These are phyloP conservation scores for Tichodroma muraria DNA, from an alignment of 2,113 vertebrate genomes.

Conservation along the genomic window DNA sequence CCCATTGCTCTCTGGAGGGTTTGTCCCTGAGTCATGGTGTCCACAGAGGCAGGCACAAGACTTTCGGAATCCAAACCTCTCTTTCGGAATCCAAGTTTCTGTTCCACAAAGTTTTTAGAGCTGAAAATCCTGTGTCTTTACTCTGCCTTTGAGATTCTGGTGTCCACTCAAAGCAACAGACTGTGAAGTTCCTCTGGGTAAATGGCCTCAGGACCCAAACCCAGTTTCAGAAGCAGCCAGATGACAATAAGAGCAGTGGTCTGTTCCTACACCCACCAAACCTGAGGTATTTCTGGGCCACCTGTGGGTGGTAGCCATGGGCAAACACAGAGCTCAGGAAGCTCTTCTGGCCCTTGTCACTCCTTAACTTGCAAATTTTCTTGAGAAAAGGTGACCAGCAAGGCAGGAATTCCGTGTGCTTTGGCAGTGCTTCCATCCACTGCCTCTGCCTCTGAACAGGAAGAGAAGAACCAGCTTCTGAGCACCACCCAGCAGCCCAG, in stretches of 20 bases:
- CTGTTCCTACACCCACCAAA: neutral
- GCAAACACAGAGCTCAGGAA: neutral
- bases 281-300: neutral
- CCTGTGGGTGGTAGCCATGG: neutral
- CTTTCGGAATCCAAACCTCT: neutral
- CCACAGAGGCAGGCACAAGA: accelerated
- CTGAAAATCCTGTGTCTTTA: neutral
- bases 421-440: neutral
- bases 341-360: neutral
- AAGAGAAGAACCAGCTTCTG: neutral
- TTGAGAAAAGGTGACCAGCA: neutral
- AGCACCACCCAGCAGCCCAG: neutral
- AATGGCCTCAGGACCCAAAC: neutral
- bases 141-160: neutral
- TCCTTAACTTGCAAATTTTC: neutral
- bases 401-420: neutral
- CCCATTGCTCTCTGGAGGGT: neutral
- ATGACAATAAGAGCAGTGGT: neutral
- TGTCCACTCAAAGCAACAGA: neutral
- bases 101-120: neutral
- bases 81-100: neutral
- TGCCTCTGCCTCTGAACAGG: neutral
- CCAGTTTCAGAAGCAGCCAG: neutral
- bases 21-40: neutral
- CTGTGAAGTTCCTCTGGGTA: neutral